Conservation (phyloP, 1,140 invertebrate genomes). For the Gryllus bimaculatus region DNA sequence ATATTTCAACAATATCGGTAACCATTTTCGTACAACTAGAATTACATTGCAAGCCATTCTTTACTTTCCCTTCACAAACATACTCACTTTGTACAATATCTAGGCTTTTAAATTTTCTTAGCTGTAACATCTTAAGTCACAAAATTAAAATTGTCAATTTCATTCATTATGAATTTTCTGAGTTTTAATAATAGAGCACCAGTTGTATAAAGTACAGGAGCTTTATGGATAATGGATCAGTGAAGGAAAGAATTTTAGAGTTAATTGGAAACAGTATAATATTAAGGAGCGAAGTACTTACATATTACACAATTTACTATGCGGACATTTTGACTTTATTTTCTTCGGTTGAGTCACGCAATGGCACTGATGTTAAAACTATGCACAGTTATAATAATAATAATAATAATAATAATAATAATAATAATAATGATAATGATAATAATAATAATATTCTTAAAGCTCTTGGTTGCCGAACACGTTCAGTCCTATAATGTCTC, state of each 20-base stretch:
- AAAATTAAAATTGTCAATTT: constrained; percentile 7
- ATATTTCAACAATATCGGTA: constrained; percentile 11
- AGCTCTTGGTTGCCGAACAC: constrained; percentile 14
- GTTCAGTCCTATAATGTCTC: not conserved
- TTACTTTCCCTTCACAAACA: not conserved
- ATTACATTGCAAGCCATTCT: constrained; percentile 10
- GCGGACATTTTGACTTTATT: constrained; percentile 12
- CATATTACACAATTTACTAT: constrained; percentile 14
- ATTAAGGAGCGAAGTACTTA: constrained; percentile 8
- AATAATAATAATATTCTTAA: constrained; percentile 15
- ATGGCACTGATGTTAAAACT: constrained; percentile 16
- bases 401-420: not conserved
- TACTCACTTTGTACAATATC: not conserved
- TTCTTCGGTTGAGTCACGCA: constrained; percentile 6
- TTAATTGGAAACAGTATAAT: constrained; percentile 7
- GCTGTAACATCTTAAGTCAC: constrained; percentile 7
- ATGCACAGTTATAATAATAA: constrained; percentile 11
- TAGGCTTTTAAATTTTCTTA: constrained; percentile 8
- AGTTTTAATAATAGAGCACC: constrained; percentile 10
- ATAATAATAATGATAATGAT: too few relatives aligned
- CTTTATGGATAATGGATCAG: not conserved
- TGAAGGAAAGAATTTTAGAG: constrained; percentile 5
- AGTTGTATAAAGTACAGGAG: constrained; percentile 12
- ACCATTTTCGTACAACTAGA: constrained; percentile 14
- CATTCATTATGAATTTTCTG: not conserved